A percentile compares a stretch with the other conserved stretches of the same genome.
Evolutionary conservation across 2,888 invertebrate species (phyloP).

Genomic region (Cremastinae sp.): DNA sequence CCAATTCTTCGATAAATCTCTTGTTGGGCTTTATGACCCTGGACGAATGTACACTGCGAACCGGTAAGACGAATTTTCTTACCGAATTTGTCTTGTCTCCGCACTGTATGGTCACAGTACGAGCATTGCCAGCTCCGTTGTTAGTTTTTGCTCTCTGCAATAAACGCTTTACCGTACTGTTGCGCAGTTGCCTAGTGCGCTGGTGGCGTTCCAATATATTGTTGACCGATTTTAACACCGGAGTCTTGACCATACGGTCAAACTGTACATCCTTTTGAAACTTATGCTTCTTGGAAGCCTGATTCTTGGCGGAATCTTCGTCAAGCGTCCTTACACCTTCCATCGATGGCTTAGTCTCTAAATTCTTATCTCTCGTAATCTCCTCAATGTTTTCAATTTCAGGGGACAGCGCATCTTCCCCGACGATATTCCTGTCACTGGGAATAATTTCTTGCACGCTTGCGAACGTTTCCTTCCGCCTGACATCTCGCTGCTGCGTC

Average conservation of each 20-base stretch:
- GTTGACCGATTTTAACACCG: constrained; percentile 76
- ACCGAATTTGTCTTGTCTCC: constrained; percentile 76
- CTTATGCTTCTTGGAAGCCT: constrained; percentile 57
- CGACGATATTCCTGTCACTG: constrained; percentile 25
- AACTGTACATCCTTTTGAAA: constrained; percentile 69
- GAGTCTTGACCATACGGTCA: constrained; percentile 70
- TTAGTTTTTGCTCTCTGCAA: constrained; percentile 76
- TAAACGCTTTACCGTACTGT: constrained; percentile 77
- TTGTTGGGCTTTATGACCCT: constrained; percentile 94
- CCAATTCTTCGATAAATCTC: constrained; percentile 88
- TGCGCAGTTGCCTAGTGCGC: constrained; percentile 75
- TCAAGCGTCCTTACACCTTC: constrained; percentile 57
- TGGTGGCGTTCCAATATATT: constrained; percentile 77
- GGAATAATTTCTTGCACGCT: neutral
- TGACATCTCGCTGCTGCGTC: constrained; percentile 73
- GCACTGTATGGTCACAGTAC: constrained; percentile 68
- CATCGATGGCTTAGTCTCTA: constrained; percentile 21
- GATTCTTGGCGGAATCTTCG: constrained; percentile 35
- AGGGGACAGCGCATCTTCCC: constrained; percentile 22
- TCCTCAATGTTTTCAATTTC: constrained; percentile 42
- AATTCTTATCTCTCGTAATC: constrained; percentile 32
- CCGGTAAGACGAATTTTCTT: constrained; percentile 89
- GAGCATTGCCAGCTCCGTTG: constrained; percentile 63
- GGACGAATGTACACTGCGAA: constrained; percentile 91
- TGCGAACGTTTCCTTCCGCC: constrained; percentile 58